Percentiles rank a stretch among this genome's conserved stretches.
Conservation (phyloP, 2,113 vertebrate genomes). For the Corvus cornix region DNA sequence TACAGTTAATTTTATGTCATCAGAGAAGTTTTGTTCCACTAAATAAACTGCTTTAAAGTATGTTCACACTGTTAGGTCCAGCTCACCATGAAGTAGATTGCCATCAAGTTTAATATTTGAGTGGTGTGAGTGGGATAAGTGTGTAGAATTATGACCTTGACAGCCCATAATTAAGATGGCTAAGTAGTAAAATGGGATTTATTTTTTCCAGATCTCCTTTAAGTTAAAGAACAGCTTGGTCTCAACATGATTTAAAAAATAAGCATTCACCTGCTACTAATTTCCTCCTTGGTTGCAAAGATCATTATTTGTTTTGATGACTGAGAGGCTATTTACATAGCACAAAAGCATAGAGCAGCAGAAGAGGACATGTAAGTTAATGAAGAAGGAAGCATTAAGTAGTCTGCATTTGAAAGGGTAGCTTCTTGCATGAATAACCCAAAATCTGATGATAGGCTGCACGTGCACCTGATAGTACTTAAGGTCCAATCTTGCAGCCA, state of each 20-base stretch:
- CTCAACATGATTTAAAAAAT: conserved; percentile 50
- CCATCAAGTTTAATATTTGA: neutral
- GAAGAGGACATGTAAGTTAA: conserved; percentile 70
- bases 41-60: neutral
- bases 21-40: neutral
- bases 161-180: conserved; percentile 9
- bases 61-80: neutral
- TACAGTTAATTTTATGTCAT: neutral
- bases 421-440: conserved; percentile 67
- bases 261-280: conserved; percentile 62
- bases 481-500: conserved; percentile 68
- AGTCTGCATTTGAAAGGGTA: conserved; percentile 67
- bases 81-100: neutral
- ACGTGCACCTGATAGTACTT: conserved; percentile 68
- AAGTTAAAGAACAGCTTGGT: conserved; percentile 59
- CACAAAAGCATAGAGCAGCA: conserved; percentile 57
- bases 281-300: conserved; percentile 63
- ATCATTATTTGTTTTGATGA: conserved; percentile 58
- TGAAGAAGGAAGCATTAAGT: conserved; percentile 69
- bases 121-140: neutral
- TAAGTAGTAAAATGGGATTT: neutral
- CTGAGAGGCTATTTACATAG: conserved; percentile 65
- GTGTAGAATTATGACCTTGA: conserved; percentile 18
- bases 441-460: conserved; percentile 68
- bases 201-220: neutral